Base-by-base conservation (phyloP, 2,113 vertebrate species). In the Anthoscopus minutus region DNA sequence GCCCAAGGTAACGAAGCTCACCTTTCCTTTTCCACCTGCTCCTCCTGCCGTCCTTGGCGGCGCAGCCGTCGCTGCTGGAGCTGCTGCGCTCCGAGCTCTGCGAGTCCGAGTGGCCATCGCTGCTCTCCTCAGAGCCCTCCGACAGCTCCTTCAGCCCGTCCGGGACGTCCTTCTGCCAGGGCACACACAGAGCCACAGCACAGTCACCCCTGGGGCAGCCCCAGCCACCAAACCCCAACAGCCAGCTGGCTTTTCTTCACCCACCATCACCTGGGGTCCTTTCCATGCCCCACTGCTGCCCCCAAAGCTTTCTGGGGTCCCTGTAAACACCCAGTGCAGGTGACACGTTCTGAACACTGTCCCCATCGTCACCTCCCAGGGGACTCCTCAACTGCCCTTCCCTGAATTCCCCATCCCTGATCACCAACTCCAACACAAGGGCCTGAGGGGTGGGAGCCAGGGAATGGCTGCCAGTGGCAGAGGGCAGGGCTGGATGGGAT, bases 21-120 rank as follows among this genome's bases (percentile, higher is more conserved):
- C 99, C 99, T 99, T 99, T 98, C 93, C 98, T 98, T 78, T 98
- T 98, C 99, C 99, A 99, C 66, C 98, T 97, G 97, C 98, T 99
- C 91, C 97, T 99, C 93, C 95, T 97, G 40, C 97, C 97, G 18
- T 99, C 99, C 90, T 98, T 98, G 96, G 84, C 95, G 48, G 92
- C 89, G 95, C 96, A 97, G 58, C 94, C 96, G 33, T 98, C 97
- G 4, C 96, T 96, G 92, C 96, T 97, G 93, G 97, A 98, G 97
- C 98, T 98, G 98, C 98, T 99, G 96, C 74, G 97, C 81, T 97
- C 98, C 1, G 98, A 98, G 93, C 97, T 98, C 69, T 92, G 98
- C 8, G 99, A 98, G 96, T 99, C 99, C 0, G 99, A 99, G 22
- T 98, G 98, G 53, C 96, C 98, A 56, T 99, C 99, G 8, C 98